Evolutionary conservation across 2,888 invertebrate genomes (phyloP).

Genomic region (Rhaphigaster nebulosa): DNA sequence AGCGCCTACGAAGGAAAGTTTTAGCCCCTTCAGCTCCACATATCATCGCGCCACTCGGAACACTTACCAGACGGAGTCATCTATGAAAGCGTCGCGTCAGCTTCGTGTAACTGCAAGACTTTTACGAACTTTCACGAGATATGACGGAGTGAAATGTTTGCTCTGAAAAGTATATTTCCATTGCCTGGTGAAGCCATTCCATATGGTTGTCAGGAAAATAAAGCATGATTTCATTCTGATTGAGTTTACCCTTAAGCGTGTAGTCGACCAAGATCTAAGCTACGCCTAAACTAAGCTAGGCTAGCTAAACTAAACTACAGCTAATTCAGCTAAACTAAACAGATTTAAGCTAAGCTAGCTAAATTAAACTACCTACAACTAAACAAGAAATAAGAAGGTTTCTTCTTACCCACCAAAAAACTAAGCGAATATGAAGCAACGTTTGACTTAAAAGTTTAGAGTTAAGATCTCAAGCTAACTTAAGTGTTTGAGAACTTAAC

Average conservation of each 20-base stretch:
- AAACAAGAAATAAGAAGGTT: too few species aligned
- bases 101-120: not conserved
- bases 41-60: not conserved
- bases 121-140: not conserved
- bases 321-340: too few species aligned
- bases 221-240: not conserved
- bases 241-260: not conserved
- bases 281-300: too few species aligned
- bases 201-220: not conserved
- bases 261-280: too few species aligned
- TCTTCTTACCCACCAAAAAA: too few species aligned
- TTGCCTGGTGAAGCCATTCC: not conserved
- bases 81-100: constrained; percentile 11
- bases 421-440: too few species aligned
- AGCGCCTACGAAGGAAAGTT: not conserved
- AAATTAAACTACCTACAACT: too few species aligned
- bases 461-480: too few species aligned
- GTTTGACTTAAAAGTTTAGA: too few species aligned
- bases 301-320: too few species aligned
- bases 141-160: not conserved
- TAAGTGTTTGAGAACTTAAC: too few species aligned
- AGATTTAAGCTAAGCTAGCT: too few species aligned
- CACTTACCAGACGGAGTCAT: not conserved
- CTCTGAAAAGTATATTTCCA: not conserved
- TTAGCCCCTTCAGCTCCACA: not conserved